These are phyloP conservation scores for Plagodis dolabraria DNA, from an alignment of 2,888 invertebrate species.

Conservation along the genomic window DNA sequence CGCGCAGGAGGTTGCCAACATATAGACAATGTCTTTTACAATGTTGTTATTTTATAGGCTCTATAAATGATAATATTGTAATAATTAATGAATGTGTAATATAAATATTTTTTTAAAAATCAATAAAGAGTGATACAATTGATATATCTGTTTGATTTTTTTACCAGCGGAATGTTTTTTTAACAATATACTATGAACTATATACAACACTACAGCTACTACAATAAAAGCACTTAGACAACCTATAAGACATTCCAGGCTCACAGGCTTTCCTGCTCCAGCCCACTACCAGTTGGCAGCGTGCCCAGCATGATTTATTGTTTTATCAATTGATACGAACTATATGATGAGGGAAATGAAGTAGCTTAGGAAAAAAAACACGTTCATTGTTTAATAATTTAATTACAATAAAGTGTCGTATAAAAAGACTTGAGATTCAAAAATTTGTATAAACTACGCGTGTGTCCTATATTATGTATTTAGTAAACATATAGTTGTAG, in stretches of 20 bases:
- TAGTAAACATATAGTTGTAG: slow-evolving; percentile 1
- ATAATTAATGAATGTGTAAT: slow-evolving; percentile 74
- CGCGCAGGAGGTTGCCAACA: slow-evolving; percentile 50
- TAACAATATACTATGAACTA: too few relatives aligned
- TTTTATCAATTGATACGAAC: too few relatives aligned
- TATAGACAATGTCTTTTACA: slow-evolving; percentile 59
- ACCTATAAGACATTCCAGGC: too few relatives aligned
- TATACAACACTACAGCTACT: too few relatives aligned
- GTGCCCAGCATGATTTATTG: too few relatives aligned
- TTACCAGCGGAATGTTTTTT: background rate
- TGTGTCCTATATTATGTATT: slow-evolving; percentile 11
- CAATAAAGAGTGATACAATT: slow-evolving; percentile 85
- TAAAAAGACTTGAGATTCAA: slow-evolving; percentile 51
- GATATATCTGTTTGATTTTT: slow-evolving; percentile 50
- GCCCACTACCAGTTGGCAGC: too few relatives aligned
- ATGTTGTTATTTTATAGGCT: slow-evolving; percentile 77
- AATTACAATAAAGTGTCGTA: slow-evolving; percentile 46
- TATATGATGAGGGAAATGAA: too few relatives aligned
- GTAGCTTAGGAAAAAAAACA: background rate
- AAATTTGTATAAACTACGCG: slow-evolving; percentile 30
- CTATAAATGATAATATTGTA: slow-evolving; percentile 57
- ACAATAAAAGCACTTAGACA: too few relatives aligned
- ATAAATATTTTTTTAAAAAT: slow-evolving; percentile 83
- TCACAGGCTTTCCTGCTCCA: too few relatives aligned
- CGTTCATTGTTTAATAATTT: slow-evolving; percentile 14